phyloP scores from a whole-genome alignment of 2,888 invertebrate genomes.

The Halocaridina rubra region DNA sequence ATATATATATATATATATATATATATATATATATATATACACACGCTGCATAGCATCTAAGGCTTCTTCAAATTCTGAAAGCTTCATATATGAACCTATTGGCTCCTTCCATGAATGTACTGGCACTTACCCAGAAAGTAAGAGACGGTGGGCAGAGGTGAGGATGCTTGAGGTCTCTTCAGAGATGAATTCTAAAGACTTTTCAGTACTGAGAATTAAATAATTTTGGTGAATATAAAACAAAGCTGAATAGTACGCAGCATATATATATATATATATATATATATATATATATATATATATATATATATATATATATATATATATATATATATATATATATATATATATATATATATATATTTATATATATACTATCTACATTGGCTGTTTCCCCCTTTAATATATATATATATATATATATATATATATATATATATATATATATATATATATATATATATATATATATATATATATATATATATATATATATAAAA shows the following conservation, averaged over 20 bases:
- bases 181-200: background rate
- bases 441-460: constrained; percentile 13
- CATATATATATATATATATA: background rate
- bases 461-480: constrained; percentile 10
- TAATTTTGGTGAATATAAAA: background rate
- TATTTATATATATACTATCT: background rate
- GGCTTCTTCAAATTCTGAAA: background rate
- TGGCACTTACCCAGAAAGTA: background rate
- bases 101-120: background rate
- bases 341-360: background rate
- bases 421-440: background rate
- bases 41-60: background rate
- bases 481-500: constrained; percentile 7
- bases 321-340: background rate
- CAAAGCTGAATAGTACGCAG: background rate
- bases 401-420: background rate
- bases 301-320: constrained; percentile 12
- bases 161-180: background rate
- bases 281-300: constrained; percentile 14
- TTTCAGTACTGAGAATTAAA: background rate
- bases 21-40: too few relatives aligned
- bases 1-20: background rate
- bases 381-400: background rate
- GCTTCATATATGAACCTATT: too few relatives aligned
- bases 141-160: too few relatives aligned